Base-by-base conservation (phyloP, 1,140 invertebrate genomes). In the Reticulitermes speratus region DNA sequence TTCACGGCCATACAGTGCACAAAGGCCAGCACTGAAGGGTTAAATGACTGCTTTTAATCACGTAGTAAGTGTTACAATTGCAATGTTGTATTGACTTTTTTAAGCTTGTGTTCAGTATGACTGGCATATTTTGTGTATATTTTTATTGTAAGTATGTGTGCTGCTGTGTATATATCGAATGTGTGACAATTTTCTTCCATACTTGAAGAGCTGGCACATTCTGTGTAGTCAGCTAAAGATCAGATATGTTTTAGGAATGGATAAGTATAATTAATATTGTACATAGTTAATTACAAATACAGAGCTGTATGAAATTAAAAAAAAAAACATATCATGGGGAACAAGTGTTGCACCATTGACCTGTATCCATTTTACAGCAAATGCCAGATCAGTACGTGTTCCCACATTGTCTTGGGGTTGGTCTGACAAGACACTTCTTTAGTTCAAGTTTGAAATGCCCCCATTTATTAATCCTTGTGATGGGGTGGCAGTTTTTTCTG, bases 221-320 rank as follows among this genome's bases (percentile, higher is more conserved):
- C n/a, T n/a, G 25, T 75, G n/a, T 30, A 75, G 9, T 75, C 65
- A 75, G n/a, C 65, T 75, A 30, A n/a, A 75, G n/a, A 75, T 75
- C 48, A 84, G n/a, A 6, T 52, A 44, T 84, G 44, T 84, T 84
- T 44, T 84, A 45, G 83, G 44, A 44, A 44, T 44, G 44, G 44
- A 44, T 84, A 44, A 44, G 65, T 52, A 25, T 85, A 52, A 55
- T 55, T 85, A 45, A n/a, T 85, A 69, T 44, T 85, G 38, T 44
- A 75, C 65, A 75, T 75, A 75, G 2, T 25, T 75, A 75, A 75
- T n/a, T 75, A 75, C 65, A 75, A 75, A 75, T 75, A 75, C 65
- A 75, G 1, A 65, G n/a, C 25, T 75, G 65, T 75, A 75, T 75
- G 32, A 75, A 75, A 75, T n/a, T 25, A 75, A 75, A 12, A 75